Evolutionary conservation across 2,113 vertebrate species (phyloP), one percentile per base, ranked within the genome.

Genomic region (Charadrius vociferus): DNA sequence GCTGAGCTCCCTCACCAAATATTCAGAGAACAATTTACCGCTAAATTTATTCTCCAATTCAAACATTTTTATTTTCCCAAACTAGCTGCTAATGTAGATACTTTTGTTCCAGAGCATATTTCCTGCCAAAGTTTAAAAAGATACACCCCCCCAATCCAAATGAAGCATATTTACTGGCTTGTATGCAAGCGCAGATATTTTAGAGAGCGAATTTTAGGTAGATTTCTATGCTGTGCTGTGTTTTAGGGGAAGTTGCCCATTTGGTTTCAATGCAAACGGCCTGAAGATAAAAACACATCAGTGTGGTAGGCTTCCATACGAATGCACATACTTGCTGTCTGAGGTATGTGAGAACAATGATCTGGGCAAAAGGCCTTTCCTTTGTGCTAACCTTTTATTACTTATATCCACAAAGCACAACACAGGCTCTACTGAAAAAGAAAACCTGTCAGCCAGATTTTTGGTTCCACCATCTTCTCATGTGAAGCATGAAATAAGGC

Each of bases 271-370:
- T 77, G 88, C 72, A 95, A 86, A 84, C 81, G 55, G 81, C 56
- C 68, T 74, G 34, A 90, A 88, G 73, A 95, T 86, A 91, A 86
- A 95, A 79, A 81, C 70, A 86, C 59, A 49, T 95, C 75, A 73
- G 8, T 22, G 79, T 24, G 30, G 58, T 74, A 77, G 41, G 37
- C 72, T 96, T 63, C 75, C 6, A 4, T 84, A 39, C 86, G 83
- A 92, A 96, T 37, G 72, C 88, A 95, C 75, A 81, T 59, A 79
- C 68, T 91, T 96, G 55, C 56, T 81, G 43, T 78, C 93, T 85
- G 73, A 94, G 73, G 52, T 87, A 84, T 55, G 77, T 62, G 82
- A 97, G 80, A 94, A 91, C 17, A 89, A 43, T 32, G 83, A 91
- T 32, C 71, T 79, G 50, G 55, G 73, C 84, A 79, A 95, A 87